Percentiles rank a stretch among this genome's conserved stretches.
phyloP scores from a whole-genome alignment of 2,888 invertebrate species.

The Petrolisthes cinctipes region DNA sequence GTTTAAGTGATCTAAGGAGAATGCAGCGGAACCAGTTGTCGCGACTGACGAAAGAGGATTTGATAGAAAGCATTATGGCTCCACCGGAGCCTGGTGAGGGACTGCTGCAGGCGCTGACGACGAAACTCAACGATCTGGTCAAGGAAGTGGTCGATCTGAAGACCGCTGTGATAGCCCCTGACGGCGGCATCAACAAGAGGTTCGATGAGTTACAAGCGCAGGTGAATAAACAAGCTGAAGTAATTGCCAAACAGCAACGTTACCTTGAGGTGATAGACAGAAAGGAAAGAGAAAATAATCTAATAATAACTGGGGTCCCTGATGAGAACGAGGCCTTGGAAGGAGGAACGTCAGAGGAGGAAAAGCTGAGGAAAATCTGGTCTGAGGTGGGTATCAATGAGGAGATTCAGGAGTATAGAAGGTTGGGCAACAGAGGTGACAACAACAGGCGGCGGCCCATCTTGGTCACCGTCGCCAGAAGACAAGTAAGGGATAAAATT shows the following conservation, averaged over 20 bases:
- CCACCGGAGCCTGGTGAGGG: background rate
- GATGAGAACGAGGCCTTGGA: background rate
- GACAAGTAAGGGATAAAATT: background rate
- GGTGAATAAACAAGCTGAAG: constrained; percentile 15
- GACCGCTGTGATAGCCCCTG: too few relatives aligned
- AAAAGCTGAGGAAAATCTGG: constrained; percentile 9
- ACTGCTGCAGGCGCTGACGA: background rate
- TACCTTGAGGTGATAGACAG: constrained; percentile 13
- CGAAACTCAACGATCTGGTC: background rate
- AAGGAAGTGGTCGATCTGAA: too few relatives aligned
- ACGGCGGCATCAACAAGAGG: too few relatives aligned
- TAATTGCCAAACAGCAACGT: constrained; percentile 8
- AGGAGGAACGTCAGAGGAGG: background rate
- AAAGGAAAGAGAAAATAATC: constrained; percentile 9
- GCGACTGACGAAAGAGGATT: background rate
- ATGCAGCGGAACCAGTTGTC: too few relatives aligned
- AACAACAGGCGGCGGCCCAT: background rate
- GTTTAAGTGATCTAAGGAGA: too few relatives aligned
- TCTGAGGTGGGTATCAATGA: background rate
- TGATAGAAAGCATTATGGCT: background rate
- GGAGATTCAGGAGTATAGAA: background rate
- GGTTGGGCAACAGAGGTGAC: background rate
- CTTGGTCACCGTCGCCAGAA: background rate
- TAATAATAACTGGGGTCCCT: background rate
- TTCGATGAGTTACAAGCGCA: background rate